Percentiles rank a stretch among this genome's conserved stretches.
Conservation (phyloP, 1,140 invertebrate species). For the Cherax destructor region DNA sequence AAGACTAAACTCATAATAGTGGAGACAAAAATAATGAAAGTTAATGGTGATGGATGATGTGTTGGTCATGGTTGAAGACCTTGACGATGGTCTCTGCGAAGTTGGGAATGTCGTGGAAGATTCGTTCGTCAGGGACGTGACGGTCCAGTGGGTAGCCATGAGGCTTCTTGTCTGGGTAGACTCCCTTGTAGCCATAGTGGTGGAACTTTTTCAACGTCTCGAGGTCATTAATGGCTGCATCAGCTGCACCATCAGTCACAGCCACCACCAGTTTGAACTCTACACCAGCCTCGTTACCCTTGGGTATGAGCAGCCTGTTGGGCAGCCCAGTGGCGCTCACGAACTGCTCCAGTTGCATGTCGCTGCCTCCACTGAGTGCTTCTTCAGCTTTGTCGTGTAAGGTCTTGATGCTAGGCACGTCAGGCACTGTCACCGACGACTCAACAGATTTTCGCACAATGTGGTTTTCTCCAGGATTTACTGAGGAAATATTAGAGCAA, state of each 20-base stretch:
- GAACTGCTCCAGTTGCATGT: conserved; percentile 7
- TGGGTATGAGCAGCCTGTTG: conserved; percentile 51
- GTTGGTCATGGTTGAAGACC: conserved; percentile 20
- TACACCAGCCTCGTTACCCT: conserved; percentile 29
- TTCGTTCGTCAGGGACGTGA: conserved; percentile 19
- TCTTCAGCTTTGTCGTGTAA: conserved; percentile 14
- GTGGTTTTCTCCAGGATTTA: conserved; percentile 16
- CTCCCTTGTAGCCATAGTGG: conserved; percentile 22
- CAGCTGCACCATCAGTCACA: conserved; percentile 26
- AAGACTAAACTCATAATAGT: too few relatives aligned
- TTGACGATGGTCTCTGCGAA: conserved; percentile 7
- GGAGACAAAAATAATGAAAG: too few relatives aligned
- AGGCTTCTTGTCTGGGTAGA: conserved; percentile 22
- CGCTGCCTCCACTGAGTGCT: conserved; percentile 6
- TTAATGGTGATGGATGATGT: neutral
- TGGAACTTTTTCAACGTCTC: neutral
- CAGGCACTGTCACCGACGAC: conserved; percentile 40
- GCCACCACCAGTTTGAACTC: conserved; percentile 30
- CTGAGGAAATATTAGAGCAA: neutral
- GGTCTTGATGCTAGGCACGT: conserved; percentile 48
- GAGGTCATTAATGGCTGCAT: conserved; percentile 12
- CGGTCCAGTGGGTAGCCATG: conserved; percentile 46
- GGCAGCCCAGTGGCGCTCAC: conserved; percentile 36
- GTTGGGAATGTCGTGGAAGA: conserved; percentile 21
- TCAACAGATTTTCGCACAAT: conserved; percentile 15